Conservation (phyloP, 2,888 invertebrate genomes). For the Scaptomyza tumidula region DNA sequence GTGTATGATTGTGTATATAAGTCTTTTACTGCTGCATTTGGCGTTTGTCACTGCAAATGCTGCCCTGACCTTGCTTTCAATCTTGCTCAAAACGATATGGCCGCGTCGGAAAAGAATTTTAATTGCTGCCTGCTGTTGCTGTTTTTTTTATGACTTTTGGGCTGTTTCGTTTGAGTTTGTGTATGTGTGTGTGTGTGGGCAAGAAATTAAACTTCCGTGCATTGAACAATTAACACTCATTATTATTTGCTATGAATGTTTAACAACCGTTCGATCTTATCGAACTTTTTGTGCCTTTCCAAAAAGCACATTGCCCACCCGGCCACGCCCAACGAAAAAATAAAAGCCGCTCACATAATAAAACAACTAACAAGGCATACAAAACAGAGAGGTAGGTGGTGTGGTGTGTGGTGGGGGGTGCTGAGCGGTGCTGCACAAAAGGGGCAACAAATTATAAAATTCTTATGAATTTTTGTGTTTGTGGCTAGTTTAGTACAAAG, state of each 20-base stretch:
- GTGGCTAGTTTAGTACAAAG: constrained; percentile 37
- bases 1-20: constrained; percentile 2
- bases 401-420: not conserved
- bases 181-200: constrained; percentile 27
- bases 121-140: constrained; percentile 46
- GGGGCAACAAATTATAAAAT: constrained; percentile 71
- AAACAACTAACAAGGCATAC: constrained; percentile 37
- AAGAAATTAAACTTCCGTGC: constrained; percentile 65
- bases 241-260: constrained; percentile 57
- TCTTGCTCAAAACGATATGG: constrained; percentile 39
- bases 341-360: constrained; percentile 34
- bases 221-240: constrained; percentile 72
- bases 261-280: constrained; percentile 60
- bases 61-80: constrained; percentile 77
- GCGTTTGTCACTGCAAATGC: constrained; percentile 62
- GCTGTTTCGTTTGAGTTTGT: constrained; percentile 17
- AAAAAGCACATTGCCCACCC: constrained; percentile 34
- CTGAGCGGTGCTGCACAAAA: no score
- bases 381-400: not conserved
- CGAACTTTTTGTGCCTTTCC: constrained; percentile 62
- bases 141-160: constrained; percentile 18
- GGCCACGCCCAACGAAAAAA: constrained; percentile 51
- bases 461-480: constrained; percentile 55
- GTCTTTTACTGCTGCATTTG: constrained; percentile 37
- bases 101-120: constrained; percentile 55